Percentiles rank a stretch among this genome's conserved stretches.
Evolutionary conservation across 2,113 vertebrate species (phyloP).

Genomic region (Dolichotis patagonum): DNA sequence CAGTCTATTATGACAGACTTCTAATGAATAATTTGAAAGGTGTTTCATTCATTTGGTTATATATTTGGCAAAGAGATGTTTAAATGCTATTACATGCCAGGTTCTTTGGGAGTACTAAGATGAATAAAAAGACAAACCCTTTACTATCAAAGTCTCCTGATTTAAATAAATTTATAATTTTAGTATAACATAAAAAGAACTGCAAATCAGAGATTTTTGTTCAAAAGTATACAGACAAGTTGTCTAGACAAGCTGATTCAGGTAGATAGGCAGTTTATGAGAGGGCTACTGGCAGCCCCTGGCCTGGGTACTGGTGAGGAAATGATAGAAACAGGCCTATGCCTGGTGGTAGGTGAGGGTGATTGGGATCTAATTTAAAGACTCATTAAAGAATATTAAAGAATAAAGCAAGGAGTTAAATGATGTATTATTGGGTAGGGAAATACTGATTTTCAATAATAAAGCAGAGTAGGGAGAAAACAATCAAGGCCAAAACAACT

Average conservation of each 20-base stretch:
- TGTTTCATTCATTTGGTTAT: conserved; percentile 17
- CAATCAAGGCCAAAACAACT: background rate
- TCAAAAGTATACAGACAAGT: background rate
- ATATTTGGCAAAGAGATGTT: background rate
- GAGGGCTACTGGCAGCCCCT: background rate
- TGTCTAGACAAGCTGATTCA: background rate
- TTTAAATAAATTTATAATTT: conserved; percentile 32
- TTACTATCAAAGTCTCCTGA: background rate
- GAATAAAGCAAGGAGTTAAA: conserved; percentile 20
- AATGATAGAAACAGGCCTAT: background rate
- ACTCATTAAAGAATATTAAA: background rate
- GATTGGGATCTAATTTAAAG: background rate
- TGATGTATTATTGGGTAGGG: background rate
- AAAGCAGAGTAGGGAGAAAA: conserved; percentile 11
- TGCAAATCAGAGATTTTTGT: background rate
- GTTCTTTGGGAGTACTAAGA: background rate
- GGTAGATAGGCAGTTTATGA: background rate
- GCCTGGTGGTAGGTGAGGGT: background rate
- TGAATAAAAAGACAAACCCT: background rate
- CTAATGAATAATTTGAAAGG: conserved; percentile 36
- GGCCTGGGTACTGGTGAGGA: background rate
- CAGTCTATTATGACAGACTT: background rate
- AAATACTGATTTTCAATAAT: conserved; percentile 20
- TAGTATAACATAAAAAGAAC: background rate
- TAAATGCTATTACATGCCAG: background rate